A percentile compares a stretch with the other conserved stretches of the same genome.
Conservation (phyloP, 2,113 vertebrate species). For the Campylomormyrus numenius region DNA sequence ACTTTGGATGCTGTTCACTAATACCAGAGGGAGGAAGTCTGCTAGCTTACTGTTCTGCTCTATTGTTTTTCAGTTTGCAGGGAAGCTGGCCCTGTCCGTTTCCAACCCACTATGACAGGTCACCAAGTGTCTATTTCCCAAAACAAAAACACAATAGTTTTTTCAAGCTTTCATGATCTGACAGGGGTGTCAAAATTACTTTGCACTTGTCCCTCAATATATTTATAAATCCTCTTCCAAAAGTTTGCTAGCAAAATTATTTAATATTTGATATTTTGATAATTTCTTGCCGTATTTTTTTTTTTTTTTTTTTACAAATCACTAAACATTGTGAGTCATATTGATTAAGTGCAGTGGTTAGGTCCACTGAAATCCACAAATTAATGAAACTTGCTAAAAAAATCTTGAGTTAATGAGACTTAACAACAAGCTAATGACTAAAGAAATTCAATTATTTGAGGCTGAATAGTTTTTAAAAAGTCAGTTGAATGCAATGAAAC, state of each 20-base stretch:
- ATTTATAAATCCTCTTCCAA: not conserved
- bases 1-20: conserved; percentile 1
- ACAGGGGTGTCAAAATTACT: not conserved
- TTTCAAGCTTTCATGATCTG: conserved; percentile 7
- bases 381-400: not conserved
- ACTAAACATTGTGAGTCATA: not conserved
- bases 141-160: conserved; percentile 17
- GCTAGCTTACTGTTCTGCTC: conserved; percentile 27
- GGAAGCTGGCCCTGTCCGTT: conserved; percentile 42
- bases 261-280: not conserved
- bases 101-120: conserved; percentile 35
- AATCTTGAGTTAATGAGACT: not conserved
- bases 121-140: conserved; percentile 20
- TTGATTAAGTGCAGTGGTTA: not conserved
- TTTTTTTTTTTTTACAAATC: too few species aligned
- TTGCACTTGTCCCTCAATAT: not conserved
- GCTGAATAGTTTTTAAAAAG: not conserved
- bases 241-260: not conserved
- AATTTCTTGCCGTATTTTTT: not conserved
- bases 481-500: not conserved
- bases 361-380: not conserved
- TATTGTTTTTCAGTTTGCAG: conserved; percentile 37
- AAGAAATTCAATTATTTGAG: not conserved
- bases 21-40: conserved; percentile 32
- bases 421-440: not conserved